Percentiles rank a stretch among this genome's conserved stretches.
Evolutionary conservation across 2,888 invertebrate genomes (phyloP).

Genomic region (Lamproptera curius): DNA sequence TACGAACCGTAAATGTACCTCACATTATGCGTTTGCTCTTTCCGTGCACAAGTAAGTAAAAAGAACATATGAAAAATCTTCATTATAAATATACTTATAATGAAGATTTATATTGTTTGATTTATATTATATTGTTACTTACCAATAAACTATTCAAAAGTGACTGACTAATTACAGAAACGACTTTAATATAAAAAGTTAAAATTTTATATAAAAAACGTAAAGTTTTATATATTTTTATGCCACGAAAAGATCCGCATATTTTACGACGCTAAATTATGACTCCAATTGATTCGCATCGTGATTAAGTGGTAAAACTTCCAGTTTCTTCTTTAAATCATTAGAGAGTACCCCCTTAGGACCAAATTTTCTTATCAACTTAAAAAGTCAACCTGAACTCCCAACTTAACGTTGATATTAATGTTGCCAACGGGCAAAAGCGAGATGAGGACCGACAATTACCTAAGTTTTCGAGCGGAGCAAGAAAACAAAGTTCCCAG

Average conservation of each 20-base stretch:
- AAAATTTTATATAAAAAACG: too few species aligned
- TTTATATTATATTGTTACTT: too few species aligned
- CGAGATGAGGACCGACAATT: conserved; percentile 27
- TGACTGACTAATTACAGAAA: too few species aligned
- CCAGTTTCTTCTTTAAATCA: conserved; percentile 16
- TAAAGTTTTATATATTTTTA: too few species aligned
- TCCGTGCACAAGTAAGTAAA: too few species aligned
- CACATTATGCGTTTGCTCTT: conserved; percentile 15
- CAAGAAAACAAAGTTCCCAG: conserved; percentile 36
- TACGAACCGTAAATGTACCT: conserved; percentile 7
- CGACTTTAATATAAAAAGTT: too few species aligned
- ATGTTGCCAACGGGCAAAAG: conserved; percentile 21
- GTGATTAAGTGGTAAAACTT: conserved; percentile 13
- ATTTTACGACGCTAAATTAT: background rate
- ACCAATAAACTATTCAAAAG: too few species aligned
- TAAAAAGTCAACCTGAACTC: conserved; percentile 19
- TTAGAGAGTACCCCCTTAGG: conserved; percentile 5
- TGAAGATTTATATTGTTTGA: too few species aligned
- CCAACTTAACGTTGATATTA: conserved; percentile 22
- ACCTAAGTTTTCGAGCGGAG: conserved; percentile 33
- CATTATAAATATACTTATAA: too few species aligned
- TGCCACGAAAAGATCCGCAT: too few species aligned
- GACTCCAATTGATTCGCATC: background rate
- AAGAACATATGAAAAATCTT: too few species aligned
- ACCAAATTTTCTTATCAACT: conserved; percentile 21